Evolutionary conservation across 30 jellyfish, hydroid and myxozoan species (phyloP).

Genomic region (Hydra vulgaris): DNA sequence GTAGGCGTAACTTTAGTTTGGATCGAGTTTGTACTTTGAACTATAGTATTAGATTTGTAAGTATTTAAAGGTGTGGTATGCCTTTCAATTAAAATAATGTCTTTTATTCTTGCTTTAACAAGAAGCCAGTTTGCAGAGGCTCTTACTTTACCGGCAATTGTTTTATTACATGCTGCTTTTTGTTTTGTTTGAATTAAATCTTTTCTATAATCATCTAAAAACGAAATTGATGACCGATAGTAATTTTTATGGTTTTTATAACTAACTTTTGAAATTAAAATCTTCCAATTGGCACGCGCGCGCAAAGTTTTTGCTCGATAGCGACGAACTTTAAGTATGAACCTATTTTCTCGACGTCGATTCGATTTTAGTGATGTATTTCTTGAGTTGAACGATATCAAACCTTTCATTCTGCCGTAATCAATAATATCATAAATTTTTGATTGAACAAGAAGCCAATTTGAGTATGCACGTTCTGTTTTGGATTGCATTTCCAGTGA

Average conservation of each 20-base stretch:
- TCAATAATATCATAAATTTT: constrained; percentile 19
- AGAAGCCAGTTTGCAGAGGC: constrained; percentile 30
- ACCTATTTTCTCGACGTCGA: constrained; percentile 14
- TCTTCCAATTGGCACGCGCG: constrained; percentile 37
- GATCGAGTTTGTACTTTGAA: not conserved
- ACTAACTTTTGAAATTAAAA: constrained; percentile 8
- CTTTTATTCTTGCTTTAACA: constrained; percentile 20
- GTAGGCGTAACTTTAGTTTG: not conserved
- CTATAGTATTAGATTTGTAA: not conserved
- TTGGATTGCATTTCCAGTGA: not conserved
- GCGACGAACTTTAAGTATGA: constrained; percentile 10
- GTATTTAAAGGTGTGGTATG: not conserved
- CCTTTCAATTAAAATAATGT: constrained; percentile 6
- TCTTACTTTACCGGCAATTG: constrained; percentile 17
- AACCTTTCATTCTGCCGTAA: constrained; percentile 25
- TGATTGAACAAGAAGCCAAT: constrained; percentile 30
- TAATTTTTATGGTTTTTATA: not conserved
- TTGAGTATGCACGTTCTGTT: constrained; percentile 23
- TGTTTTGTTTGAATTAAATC: not conserved
- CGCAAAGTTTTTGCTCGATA: constrained; percentile 25
- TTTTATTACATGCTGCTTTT: constrained; percentile 22
- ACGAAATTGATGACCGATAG: not conserved
- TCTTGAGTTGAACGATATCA: constrained; percentile 7
- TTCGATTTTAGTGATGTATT: not conserved
- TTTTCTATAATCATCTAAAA: constrained; percentile 9